phyloP scores from a whole-genome alignment of 2,888 invertebrate species.

The Marronus borbonicus region DNA sequence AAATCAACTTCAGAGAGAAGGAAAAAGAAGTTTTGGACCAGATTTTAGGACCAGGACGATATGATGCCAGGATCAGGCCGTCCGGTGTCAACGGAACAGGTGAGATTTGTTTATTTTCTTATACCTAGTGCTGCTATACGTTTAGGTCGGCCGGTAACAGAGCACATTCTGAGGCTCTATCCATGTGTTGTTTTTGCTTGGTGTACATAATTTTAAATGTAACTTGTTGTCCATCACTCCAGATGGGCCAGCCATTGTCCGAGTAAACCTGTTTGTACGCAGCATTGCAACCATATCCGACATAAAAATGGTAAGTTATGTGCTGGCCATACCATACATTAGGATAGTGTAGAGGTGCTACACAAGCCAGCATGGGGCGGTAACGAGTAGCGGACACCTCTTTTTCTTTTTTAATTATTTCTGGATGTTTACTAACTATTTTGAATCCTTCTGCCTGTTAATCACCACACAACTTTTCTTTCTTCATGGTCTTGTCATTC shows the following conservation, averaged over 20 bases:
- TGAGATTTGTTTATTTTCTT: conserved; percentile 70
- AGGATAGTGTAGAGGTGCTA: conserved; percentile 68
- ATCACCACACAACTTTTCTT: neutral
- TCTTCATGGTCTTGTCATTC: neutral
- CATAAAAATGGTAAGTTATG: conserved; percentile 97
- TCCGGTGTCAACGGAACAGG: conserved; percentile 96
- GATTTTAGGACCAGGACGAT: conserved; percentile 91
- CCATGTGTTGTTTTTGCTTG: conserved; percentile 52
- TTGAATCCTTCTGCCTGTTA: neutral
- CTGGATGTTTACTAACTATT: neutral
- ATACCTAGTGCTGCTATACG: conserved; percentile 23
- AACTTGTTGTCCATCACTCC: conserved; percentile 70
- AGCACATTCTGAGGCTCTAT: conserved; percentile 31
- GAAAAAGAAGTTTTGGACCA: conserved; percentile 95
- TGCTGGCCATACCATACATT: conserved; percentile 63
- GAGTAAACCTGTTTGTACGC: conserved; percentile 98
- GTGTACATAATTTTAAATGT: conserved; percentile 66
- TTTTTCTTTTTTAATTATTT: neutral
- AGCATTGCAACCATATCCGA: conserved; percentile 99
- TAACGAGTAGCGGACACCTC: conserved; percentile 58
- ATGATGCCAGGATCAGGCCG: conserved; percentile 94
- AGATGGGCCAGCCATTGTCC: conserved; percentile 98
- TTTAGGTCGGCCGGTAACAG: conserved; percentile 40
- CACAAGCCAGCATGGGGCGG: conserved; percentile 67
- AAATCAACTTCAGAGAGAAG: conserved; percentile 93